These are phyloP conservation scores for Polydrusus tereticollis DNA, from an alignment of 2,888 invertebrate species.

Conservation along the genomic window DNA sequence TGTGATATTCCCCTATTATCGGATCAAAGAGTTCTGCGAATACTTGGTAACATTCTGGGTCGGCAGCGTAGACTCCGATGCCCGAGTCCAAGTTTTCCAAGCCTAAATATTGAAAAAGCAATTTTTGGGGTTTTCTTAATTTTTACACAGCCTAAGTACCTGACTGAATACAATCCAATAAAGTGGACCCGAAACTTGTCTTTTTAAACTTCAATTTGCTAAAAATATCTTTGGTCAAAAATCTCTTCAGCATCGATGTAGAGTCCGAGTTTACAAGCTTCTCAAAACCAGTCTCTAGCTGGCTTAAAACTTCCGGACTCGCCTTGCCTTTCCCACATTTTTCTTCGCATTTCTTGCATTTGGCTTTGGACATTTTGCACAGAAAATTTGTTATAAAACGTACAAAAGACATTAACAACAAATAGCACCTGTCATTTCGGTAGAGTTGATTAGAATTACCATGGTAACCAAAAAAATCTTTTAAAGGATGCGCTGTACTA, in stretches of 20 bases:
- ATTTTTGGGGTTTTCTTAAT: background rate
- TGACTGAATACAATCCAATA: conserved; percentile 76
- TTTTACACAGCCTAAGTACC: conserved; percentile 63
- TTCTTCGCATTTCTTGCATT: conserved; percentile 58
- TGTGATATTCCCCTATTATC: conserved; percentile 78
- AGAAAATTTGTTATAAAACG: conserved; percentile 27
- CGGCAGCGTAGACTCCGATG: conserved; percentile 77
- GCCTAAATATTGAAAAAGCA: conserved; percentile 64
- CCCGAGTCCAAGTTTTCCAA: conserved; percentile 76
- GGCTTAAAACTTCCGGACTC: conserved; percentile 65
- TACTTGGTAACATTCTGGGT: conserved; percentile 76
- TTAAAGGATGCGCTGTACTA: background rate
- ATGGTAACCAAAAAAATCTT: background rate
- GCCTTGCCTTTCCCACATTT: conserved; percentile 60
- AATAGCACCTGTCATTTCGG: background rate
- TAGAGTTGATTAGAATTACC: background rate
- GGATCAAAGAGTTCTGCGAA: conserved; percentile 77
- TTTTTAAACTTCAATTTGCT: conserved; percentile 71
- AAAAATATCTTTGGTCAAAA: conserved; percentile 70
- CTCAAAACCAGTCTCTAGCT: conserved; percentile 69
- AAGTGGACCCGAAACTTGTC: conserved; percentile 73
- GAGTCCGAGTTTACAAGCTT: conserved; percentile 69
- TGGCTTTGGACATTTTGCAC: conserved; percentile 51
- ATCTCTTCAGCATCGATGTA: conserved; percentile 75
- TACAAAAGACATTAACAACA: background rate